Base-by-base conservation (phyloP, 2,888 invertebrate species). In the Chorisops tibialis region DNA sequence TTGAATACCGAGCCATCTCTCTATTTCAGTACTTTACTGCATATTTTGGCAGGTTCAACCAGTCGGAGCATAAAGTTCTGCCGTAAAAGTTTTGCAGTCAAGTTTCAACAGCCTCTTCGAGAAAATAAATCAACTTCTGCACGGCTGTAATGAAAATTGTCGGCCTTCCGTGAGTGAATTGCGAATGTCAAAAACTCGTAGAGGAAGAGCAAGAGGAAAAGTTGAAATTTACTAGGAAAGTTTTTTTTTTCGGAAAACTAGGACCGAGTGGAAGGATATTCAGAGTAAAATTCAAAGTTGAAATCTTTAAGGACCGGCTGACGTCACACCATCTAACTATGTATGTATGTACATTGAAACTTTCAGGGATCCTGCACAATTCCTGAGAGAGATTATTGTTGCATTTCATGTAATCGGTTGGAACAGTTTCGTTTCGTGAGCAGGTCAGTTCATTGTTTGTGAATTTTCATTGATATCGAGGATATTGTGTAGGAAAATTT, bases 71-170 rank as follows among this genome's bases (percentile, higher is more conserved):
- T 7, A 30, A 5, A n/a, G 12, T 35, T 35, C 6, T 35, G 6
- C 7, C 39, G 39, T 16, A n/a, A 39, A 39, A 39, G 39, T 39
- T 39, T 39, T 39, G 39, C 16, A 39, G 39, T 39, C 30, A 30
- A 39, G 14, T 39, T n/a, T n/a, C 11, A 16, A 16, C 45, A 45
- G 45, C 18, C 19, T 45, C 2, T 18, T 11, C 45, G 14, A 19
- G 45, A 11, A 45, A 45, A 45, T 45, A 45, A 45, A 45, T 45
- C 45, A 45, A 45, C 16, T 45, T 45, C 18, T 45, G 45, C 14
- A 45, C 11, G 45, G 45, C 18, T 18, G 5, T 11, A 18, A 45
- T 45, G 19, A 45, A 45, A 45, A 45, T 45, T 45, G 45, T 45
- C 18, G 45, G 19, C 45, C 19, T 45, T 14, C 18, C 18, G 11